Evolutionary conservation across 2,888 invertebrate species (phyloP), one percentile per base, ranked within the genome.

Genomic region (Lampropteryx suffumata): DNA sequence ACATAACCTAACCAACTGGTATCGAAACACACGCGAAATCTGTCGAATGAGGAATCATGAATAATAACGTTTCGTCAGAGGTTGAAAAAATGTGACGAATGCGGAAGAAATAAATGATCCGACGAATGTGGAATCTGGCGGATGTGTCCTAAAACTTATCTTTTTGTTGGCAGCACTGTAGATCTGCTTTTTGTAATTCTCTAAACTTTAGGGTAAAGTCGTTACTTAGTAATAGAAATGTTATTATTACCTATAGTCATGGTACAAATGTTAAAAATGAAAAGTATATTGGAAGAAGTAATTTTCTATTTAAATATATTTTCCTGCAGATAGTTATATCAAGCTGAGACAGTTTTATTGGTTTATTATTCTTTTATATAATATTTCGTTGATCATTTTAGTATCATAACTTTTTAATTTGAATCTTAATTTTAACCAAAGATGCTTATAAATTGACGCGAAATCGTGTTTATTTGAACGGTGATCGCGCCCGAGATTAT

Each of bases 371-470:
- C 17, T 30, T 40, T 41, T 41, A 32, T 41, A 63, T 71, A 71
- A 69, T 71, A 74, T 39, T 39, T 75, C 76, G 81, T 82, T 81
- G 70, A 76, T 61, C 55, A 59, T 57, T 57, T 57, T 59, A 61
- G 37, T 53, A 47, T 45, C 59, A 43, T 51, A 43, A 49, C 54
- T 54, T 53, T 55, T 58, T 54, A 34, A 65, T 70, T 67, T 57
- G 79, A 77, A 78, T 79, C 76, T 78, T 77, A 73, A 59, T 65
- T 71, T 72, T 82, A 82, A 82, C 83, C 83, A 83, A 84, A 84
- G 83, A 28, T 40, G 40, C 29, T 43, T 7, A 17, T 46, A 11
- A 14, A 17, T 11, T 39, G 32, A 35, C 21, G 54, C 57, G 37
- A 37, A 12, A 37, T 37, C 14, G 37, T 37, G 26, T 64, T 69